Evolutionary conservation across 2,113 vertebrate species (phyloP).

Genomic region (Lophura nycthemera): DNA sequence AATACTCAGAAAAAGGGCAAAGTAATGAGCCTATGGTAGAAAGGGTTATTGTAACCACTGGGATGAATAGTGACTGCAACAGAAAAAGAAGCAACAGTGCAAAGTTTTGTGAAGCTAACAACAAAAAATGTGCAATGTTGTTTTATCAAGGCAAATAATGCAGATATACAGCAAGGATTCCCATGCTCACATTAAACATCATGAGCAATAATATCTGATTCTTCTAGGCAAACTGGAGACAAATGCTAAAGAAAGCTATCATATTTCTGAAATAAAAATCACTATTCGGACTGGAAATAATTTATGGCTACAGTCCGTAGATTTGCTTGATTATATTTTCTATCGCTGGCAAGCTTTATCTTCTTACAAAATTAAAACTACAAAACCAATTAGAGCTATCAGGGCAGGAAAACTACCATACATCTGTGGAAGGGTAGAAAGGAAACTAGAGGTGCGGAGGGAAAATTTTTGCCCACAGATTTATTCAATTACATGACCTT

Average conservation of each 20-base stretch:
- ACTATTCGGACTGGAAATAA: neutral
- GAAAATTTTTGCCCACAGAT: neutral
- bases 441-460: neutral
- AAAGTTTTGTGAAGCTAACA: neutral
- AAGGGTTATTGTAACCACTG: neutral
- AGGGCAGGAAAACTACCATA: neutral
- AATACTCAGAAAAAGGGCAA: neutral
- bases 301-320: neutral
- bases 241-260: neutral
- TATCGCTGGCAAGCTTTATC: neutral
- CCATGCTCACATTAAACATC: neutral
- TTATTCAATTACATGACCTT: neutral
- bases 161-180: neutral
- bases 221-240: neutral
- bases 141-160: neutral
- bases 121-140: neutral
- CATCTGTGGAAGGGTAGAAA: neutral
- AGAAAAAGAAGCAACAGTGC: neutral
- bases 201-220: neutral
- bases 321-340: neutral
- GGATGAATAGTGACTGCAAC: neutral
- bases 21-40: neutral
- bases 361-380: neutral
- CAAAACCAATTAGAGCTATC: neutral
- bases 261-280: neutral